phyloP scores from a whole-genome alignment of 2,797 vertebrate species.

The Diplodus puntazzo region DNA sequence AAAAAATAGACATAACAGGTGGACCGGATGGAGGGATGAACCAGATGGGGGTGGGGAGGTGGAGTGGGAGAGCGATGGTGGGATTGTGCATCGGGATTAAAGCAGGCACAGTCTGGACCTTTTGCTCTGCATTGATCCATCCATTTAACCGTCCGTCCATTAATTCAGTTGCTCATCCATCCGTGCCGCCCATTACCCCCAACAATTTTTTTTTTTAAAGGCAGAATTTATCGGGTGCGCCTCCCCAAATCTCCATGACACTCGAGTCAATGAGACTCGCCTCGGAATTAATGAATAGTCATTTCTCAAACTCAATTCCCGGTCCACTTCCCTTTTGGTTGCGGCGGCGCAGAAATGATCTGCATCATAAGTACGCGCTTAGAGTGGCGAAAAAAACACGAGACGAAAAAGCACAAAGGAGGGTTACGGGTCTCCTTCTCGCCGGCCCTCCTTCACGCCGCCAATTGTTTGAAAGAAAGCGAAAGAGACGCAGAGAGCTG shows the following conservation, averaged over 20 bases:
- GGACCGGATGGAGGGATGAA: slow-evolving; percentile 44
- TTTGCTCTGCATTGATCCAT: slow-evolving; percentile 53
- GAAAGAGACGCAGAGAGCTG: slow-evolving; percentile 27
- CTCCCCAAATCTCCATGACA: slow-evolving; percentile 42
- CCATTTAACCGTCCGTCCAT: slow-evolving; percentile 45
- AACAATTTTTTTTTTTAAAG: slow-evolving; percentile 21
- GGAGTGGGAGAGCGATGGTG: background rate
- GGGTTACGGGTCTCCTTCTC: slow-evolving; percentile 43
- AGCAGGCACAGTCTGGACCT: slow-evolving; percentile 40
- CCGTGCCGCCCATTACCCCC: slow-evolving; percentile 14
- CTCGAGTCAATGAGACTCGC: slow-evolving; percentile 40
- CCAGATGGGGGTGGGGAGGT: background rate
- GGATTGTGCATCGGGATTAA: slow-evolving; percentile 61
- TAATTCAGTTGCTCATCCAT: slow-evolving; percentile 52
- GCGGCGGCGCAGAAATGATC: slow-evolving; percentile 42
- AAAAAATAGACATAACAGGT: slow-evolving; percentile 55
- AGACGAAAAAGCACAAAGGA: slow-evolving; percentile 46
- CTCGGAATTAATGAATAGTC: slow-evolving; percentile 48
- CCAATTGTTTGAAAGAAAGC: slow-evolving; percentile 58
- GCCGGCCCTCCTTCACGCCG: slow-evolving; percentile 36
- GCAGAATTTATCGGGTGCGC: slow-evolving; percentile 45
- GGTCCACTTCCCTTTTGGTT: slow-evolving; percentile 23
- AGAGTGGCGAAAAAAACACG: slow-evolving; percentile 26
- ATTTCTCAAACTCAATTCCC: slow-evolving; percentile 37
- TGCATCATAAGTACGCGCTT: slow-evolving; percentile 45